Evolutionary conservation across 2,888 invertebrate species (phyloP), one percentile per base, ranked within the genome.

Genomic region (Dione vanillae): DNA sequence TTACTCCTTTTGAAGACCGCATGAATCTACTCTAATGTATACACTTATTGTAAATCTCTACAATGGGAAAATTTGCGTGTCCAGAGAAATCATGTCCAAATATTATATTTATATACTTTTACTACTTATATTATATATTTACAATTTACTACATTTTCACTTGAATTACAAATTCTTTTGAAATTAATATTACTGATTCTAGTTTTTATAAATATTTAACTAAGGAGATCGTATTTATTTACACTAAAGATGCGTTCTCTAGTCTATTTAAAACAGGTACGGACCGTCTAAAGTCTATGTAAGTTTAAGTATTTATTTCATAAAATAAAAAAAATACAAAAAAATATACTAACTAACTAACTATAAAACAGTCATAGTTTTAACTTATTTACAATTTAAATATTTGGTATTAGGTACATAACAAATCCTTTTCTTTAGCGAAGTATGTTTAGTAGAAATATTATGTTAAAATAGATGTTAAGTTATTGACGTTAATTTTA

Each of bases 1-100:
- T 35, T 11, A 7, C n/a, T 16, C 1, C 10, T 54, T 8, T 37
- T 16, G 54, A 35, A 35, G 54, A n/a, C 10, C n/a, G n/a, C 10
- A 35, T 54, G 35, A 35, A n/a, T 35, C n/a, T n/a, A n/a, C n/a
- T n/a, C n/a, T n/a, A n/a, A 14, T 11, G 5, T 45, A 6, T 27
- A 52, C 11, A 35, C 9, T 54, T 10, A 37, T 56, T 37, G 6
- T 37, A 0, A 40, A 37, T 40, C 16, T 37, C 12, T 56, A 8
- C 27, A 14, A 56, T 16, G 16, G 16, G n/a, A 8, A 9, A 37
- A 37, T 7, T 27, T 37, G 35, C n/a, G n/a, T 9, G 56, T 40
- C 37, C 56, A 56, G 37, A 56, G 10, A 56, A 56, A 56, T 56
- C 16, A 54, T 16, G 56, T 56, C 37, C 56, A 56, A 56, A 2